Base-by-base conservation (phyloP, 2,888 invertebrate genomes). In the Molanna angustata region DNA sequence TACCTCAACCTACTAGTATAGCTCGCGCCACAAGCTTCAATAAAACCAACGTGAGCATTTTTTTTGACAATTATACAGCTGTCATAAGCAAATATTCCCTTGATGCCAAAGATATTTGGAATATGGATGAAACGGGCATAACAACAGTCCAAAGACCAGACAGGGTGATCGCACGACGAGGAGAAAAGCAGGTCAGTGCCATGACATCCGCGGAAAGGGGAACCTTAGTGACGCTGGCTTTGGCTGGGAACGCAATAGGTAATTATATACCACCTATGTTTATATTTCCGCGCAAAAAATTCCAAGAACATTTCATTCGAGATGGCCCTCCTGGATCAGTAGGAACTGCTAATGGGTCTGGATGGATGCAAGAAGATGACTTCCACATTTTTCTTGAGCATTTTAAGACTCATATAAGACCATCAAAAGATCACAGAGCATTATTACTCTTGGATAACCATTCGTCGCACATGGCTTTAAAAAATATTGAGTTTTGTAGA, bases 91-190 rank as follows among this genome's bases (percentile, higher is more conserved):
- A 57, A 42, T 21, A 53, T 46, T 55, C 14, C 7, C 17, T 39
- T 39, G n/a, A 6, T 39, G 17, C 39, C 4, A 9, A 39, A 6
- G 17, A 17, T 44, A 62, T 69, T 13, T 68, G 54, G 42, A 69
- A 68, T 59, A 33, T 65, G 21, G 66, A 67, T 52, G 66, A 68
- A 60, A 68, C 66, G 17, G 63, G 62, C 3, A 60, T 64, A 0
- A 65, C 63, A 19, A 69, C 65, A 3, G 67, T 67, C 0, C 65
- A 67, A 52, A 65, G 63, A 45, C 63, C 66, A 2, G 56, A 58
- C 7, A 65, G 63, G 57, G 62, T 69, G n/a, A 41, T 69, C 52
- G 67, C 65, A 13, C 57, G 52, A 48, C 63, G 39, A 17, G 56
- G 64, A 3, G 31, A 33, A 9, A 66, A 61, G 46, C 61, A 64